Conservation (phyloP, 53 echinoderm and acorn worm species). For the Echinarachnius parma region DNA sequence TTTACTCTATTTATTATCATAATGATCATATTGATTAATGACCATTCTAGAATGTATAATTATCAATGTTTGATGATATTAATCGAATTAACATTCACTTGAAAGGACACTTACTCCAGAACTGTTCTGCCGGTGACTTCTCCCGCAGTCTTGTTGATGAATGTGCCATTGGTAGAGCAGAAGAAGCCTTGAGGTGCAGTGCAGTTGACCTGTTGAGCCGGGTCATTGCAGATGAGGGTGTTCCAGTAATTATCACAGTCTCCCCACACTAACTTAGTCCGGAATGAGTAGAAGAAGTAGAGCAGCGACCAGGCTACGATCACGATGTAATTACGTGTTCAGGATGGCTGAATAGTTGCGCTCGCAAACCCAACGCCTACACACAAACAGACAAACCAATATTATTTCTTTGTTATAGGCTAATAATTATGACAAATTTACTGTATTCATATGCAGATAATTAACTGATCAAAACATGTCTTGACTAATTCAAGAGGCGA, state of each 20-base stretch:
- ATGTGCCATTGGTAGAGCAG: conserved; percentile 57
- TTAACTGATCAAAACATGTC: too few relatives aligned
- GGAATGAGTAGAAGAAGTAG: conserved; percentile 88
- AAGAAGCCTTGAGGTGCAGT: conserved; percentile 53
- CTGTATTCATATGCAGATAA: too few relatives aligned
- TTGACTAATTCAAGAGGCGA: too few relatives aligned
- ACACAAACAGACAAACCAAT: too few relatives aligned
- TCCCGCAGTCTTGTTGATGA: conserved; percentile 49
- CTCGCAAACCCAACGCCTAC: conserved; percentile 83
- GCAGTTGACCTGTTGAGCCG: conserved; percentile 43
- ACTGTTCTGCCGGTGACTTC: conserved; percentile 83
- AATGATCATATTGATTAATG: too few relatives aligned
- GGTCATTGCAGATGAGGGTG: conserved; percentile 68
- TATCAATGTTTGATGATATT: too few relatives aligned
- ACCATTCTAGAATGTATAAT: too few relatives aligned
- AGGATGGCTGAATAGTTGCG: conserved; percentile 69
- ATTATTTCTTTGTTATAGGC: too few relatives aligned
- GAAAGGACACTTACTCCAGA: conserved; percentile 93
- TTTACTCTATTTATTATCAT: too few relatives aligned
- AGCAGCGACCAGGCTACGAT: conserved; percentile 86
- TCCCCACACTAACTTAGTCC: conserved; percentile 64
- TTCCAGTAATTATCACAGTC: conserved; percentile 77
- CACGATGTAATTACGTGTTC: conserved; percentile 85
- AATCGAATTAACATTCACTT: too few relatives aligned
- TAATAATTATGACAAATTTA: too few relatives aligned